These are phyloP conservation scores for Microcebus jonahi DNA, from an alignment of 2,113 vertebrate species.

Conservation along the genomic window DNA sequence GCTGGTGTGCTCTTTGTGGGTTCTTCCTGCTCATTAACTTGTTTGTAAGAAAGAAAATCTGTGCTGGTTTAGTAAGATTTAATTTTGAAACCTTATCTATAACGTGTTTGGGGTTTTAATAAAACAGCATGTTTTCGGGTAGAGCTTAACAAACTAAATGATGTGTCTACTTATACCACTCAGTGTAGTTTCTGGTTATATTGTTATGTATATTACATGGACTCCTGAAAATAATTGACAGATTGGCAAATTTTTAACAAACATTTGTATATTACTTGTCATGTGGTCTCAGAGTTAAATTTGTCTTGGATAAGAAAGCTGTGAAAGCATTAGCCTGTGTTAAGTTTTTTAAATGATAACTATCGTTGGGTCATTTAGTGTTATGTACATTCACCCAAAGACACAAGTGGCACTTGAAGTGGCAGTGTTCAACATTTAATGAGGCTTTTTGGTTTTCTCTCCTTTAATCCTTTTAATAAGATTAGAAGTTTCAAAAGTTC, in stretches of 20 bases:
- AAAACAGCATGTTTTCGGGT: slow-evolving; percentile 68
- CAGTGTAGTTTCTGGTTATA: slow-evolving; percentile 56
- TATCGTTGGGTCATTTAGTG: slow-evolving; percentile 38
- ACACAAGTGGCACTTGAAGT: slow-evolving; percentile 41
- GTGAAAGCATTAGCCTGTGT: background rate
- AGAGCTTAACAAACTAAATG: slow-evolving; percentile 59
- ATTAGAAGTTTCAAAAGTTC: slow-evolving; percentile 38
- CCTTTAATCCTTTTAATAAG: slow-evolving; percentile 1
- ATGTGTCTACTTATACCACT: slow-evolving; percentile 46
- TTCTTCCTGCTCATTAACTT: slow-evolving; percentile 28
- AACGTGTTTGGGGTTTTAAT: slow-evolving; percentile 43
- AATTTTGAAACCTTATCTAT: slow-evolving; percentile 42
- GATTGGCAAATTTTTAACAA: slow-evolving; percentile 58
- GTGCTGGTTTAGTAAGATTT: slow-evolving; percentile 32
- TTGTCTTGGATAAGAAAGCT: slow-evolving; percentile 46
- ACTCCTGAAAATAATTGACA: slow-evolving; percentile 50
- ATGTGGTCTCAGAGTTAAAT: slow-evolving; percentile 54
- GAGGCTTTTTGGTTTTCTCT: background rate
- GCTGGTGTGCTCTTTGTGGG: background rate
- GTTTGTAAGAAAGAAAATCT: slow-evolving; percentile 60
- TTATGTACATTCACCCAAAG: slow-evolving; percentile 23
- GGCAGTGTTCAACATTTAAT: background rate
- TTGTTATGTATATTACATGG: slow-evolving; percentile 52
- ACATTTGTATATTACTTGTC: slow-evolving; percentile 63
- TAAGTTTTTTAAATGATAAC: background rate